Percentiles rank a stretch among this genome's conserved stretches.
These are phyloP conservation scores for Scolanthus callimorphus DNA, from an alignment of 92 coral and sea anemone species.

Conservation along the genomic window DNA sequence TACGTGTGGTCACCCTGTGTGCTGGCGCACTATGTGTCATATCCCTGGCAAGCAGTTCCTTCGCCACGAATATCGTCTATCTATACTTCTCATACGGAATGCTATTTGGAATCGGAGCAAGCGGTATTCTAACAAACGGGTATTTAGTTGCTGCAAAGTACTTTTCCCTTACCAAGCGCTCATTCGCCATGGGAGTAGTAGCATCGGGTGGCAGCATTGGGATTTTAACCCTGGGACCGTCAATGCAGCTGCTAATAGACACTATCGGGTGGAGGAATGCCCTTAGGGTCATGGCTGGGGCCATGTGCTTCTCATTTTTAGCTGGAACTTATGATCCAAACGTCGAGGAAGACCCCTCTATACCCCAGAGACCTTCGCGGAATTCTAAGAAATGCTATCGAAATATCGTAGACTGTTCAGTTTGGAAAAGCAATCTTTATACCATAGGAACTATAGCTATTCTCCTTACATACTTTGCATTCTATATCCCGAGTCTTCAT, in stretches of 20 bases:
- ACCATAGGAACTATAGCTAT: constrained; percentile 1
- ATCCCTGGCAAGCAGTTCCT: constrained; percentile 26
- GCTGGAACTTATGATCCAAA: constrained; percentile 28
- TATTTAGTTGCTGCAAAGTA: constrained; percentile 1
- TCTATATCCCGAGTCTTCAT: constrained; percentile 11
- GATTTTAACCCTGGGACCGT: constrained; percentile 30
- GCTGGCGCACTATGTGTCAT: constrained; percentile 9
- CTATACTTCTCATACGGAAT: constrained; percentile 37
- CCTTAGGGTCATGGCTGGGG: constrained; percentile 30
- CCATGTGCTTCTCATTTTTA: constrained; percentile 12
- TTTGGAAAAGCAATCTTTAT: constrained; percentile 1
- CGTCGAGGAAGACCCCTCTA: not conserved
- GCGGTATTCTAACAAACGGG: constrained; percentile 10
- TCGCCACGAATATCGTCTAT: constrained; percentile 3
- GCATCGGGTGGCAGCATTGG: constrained; percentile 34
- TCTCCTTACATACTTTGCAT: constrained; percentile 9
- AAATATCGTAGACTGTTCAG: not conserved
- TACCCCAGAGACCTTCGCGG: not conserved
- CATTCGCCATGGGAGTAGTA: constrained; percentile 32
- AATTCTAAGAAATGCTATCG: not conserved
- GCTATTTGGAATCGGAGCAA: constrained; percentile 25
- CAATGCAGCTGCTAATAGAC: constrained; percentile 19
- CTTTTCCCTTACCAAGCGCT: constrained; percentile 15
- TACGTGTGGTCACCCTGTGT: constrained; percentile 6
- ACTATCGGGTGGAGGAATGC: constrained; percentile 36